A percentile compares a stretch with the other conserved stretches of the same genome.
Evolutionary conservation across 2,888 invertebrate species (phyloP).

Genomic region (Drosophila algonquin): DNA sequence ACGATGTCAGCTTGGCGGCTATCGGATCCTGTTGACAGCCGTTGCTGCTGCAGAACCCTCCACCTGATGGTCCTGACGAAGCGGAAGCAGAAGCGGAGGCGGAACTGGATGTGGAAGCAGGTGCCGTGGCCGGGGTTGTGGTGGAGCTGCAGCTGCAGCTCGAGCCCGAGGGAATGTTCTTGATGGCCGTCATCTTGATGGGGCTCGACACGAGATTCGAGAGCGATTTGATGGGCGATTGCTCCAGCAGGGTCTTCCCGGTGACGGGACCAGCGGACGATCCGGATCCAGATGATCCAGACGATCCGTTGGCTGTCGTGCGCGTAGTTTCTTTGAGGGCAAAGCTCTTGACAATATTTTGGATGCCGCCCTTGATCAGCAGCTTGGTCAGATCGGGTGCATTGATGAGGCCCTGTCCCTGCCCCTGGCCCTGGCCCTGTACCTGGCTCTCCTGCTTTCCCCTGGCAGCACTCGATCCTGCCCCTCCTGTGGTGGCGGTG

Average conservation of each 20-base stretch:
- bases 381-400: constrained; percentile 76
- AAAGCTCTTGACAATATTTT: constrained; percentile 81
- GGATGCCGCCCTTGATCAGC: constrained; percentile 79
- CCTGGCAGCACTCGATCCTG: background rate
- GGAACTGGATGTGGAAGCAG: constrained; percentile 1
- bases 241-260: constrained; percentile 76
- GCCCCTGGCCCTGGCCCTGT: background rate
- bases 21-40: constrained; percentile 83
- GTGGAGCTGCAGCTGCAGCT: constrained; percentile 27
- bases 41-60: constrained; percentile 41
- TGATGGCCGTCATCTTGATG: constrained; percentile 83
- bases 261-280: background rate
- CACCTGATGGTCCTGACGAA: background rate
- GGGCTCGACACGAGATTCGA: constrained; percentile 87
- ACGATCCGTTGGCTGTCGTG: constrained; percentile 9
- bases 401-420: constrained; percentile 47
- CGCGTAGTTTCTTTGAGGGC: constrained; percentile 69
- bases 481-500: background rate
- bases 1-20: constrained; percentile 84
- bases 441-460: background rate
- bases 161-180: constrained; percentile 74
- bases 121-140: constrained; percentile 9
- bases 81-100: background rate
- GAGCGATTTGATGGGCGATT: constrained; percentile 87
- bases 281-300: background rate